Conservation (phyloP, 2,888 invertebrate genomes). For the Polyommatus icarus region DNA sequence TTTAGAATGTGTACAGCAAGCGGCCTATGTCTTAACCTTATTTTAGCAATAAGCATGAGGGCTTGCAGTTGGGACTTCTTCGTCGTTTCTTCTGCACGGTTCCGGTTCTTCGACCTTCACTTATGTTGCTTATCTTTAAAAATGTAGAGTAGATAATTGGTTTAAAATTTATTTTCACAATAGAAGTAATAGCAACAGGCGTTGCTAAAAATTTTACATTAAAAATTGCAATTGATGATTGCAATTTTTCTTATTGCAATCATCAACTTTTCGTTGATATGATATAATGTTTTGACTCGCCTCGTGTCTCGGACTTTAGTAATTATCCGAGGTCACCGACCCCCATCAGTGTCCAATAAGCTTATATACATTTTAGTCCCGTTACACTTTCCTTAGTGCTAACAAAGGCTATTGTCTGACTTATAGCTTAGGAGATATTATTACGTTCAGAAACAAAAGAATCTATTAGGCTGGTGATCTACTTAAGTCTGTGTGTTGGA, state of each 20-base stretch:
- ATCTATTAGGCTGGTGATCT: neutral
- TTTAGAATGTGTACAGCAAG: neutral
- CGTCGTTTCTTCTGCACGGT: too few relatives aligned
- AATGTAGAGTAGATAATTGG: too few relatives aligned
- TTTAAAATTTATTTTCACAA: too few relatives aligned
- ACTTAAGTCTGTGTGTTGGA: neutral
- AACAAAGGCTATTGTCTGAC: constrained; percentile 26
- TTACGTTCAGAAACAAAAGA: constrained; percentile 5
- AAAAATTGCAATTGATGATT: too few relatives aligned
- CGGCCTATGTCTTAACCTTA: neutral
- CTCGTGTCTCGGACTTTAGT: neutral
- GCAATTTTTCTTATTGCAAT: too few relatives aligned
- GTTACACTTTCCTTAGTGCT: constrained; percentile 13
- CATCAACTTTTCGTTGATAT: too few relatives aligned
- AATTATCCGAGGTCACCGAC: neutral
- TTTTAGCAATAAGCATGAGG: neutral
- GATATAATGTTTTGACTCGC: neutral
- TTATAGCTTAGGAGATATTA: constrained; percentile 1
- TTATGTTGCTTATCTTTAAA: too few relatives aligned
- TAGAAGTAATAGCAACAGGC: too few relatives aligned
- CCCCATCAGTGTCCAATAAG: constrained; percentile 7
- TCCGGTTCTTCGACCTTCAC: too few relatives aligned
- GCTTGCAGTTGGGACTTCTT: neutral
- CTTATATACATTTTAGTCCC: constrained; percentile 12
- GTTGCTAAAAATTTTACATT: too few relatives aligned